These are phyloP conservation scores for Zophobas atratus DNA, from an alignment of 1,140 invertebrate genomes.

Conservation along the genomic window DNA sequence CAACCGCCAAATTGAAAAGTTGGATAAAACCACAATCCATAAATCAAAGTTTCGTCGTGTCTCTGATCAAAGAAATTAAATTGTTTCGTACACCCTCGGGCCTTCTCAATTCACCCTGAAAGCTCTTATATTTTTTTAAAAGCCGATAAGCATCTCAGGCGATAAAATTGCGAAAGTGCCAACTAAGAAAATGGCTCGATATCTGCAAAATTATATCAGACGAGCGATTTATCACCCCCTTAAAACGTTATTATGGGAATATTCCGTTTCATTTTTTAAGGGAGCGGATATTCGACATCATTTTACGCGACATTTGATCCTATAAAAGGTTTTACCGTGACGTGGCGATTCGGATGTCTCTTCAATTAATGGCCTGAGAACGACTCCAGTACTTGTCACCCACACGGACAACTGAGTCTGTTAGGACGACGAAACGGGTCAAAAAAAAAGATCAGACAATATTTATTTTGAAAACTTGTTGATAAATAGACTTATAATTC, in stretches of 20 bases:
- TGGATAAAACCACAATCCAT: constrained; percentile 11
- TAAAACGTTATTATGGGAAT: constrained; percentile 28
- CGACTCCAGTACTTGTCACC: too few relatives aligned
- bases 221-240: constrained; percentile 23
- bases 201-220: constrained; percentile 30
- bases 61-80: constrained; percentile 19
- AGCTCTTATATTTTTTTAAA: constrained; percentile 27
- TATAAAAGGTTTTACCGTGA: constrained; percentile 17
- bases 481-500: too few relatives aligned
- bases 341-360: constrained; percentile 3
- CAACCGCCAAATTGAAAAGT: constrained; percentile 7
- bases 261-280: constrained; percentile 36
- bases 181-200: constrained; percentile 23
- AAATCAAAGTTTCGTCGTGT: constrained; percentile 15
- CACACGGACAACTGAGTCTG: too few relatives aligned
- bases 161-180: constrained; percentile 21
- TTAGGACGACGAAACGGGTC: too few relatives aligned
- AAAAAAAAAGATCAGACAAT: too few relatives aligned
- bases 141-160: constrained; percentile 21
- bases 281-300: constrained; percentile 21
- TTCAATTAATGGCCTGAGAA: not conserved
- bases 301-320: constrained; percentile 44
- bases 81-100: not conserved
- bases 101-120: not conserved
- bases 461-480: too few relatives aligned